These are phyloP conservation scores for Entelurus aequoreus DNA, from an alignment of 2,113 vertebrate genomes.

Conservation along the genomic window DNA sequence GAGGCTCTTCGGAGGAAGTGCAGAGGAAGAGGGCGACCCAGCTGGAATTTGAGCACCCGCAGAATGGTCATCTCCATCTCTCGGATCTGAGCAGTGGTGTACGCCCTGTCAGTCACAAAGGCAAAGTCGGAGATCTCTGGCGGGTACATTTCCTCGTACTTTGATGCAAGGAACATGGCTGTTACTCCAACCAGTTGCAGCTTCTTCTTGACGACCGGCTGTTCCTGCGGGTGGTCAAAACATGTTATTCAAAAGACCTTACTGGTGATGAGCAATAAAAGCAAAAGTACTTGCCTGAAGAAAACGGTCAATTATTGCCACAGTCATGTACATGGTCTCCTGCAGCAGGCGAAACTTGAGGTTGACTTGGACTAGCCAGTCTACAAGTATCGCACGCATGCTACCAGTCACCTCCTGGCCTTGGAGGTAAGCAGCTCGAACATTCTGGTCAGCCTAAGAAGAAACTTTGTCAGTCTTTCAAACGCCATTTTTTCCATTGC, in stretches of 20 bases:
- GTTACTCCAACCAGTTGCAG: constrained; percentile 83
- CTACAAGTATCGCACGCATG: constrained; percentile 81
- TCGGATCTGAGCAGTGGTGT: constrained; percentile 73
- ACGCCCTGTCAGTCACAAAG: constrained; percentile 72
- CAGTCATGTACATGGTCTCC: constrained; percentile 86
- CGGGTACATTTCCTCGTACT: constrained; percentile 81
- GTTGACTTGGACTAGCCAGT: constrained; percentile 86
- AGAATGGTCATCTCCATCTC: constrained; percentile 83
- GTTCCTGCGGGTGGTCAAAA: constrained; percentile 54
- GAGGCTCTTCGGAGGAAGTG: constrained; percentile 80
- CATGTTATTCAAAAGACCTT: not conserved
- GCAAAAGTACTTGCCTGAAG: constrained; percentile 73
- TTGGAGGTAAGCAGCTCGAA: constrained; percentile 73
- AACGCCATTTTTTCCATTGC: too few relatives aligned
- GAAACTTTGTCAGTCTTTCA: not conserved
- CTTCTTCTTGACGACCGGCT: constrained; percentile 73
- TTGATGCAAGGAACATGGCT: constrained; percentile 84
- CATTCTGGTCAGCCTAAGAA: constrained; percentile 67
- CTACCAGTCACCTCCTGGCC: constrained; percentile 76
- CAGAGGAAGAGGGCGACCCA: constrained; percentile 74
- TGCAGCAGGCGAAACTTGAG: constrained; percentile 77
- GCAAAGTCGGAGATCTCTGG: constrained; percentile 75
- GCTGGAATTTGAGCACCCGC: constrained; percentile 71
- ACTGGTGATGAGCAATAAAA: not conserved
- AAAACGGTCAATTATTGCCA: constrained; percentile 79